Evolutionary conservation across 2,888 invertebrate genomes (phyloP).

Genomic region (Torymus tubicola): DNA sequence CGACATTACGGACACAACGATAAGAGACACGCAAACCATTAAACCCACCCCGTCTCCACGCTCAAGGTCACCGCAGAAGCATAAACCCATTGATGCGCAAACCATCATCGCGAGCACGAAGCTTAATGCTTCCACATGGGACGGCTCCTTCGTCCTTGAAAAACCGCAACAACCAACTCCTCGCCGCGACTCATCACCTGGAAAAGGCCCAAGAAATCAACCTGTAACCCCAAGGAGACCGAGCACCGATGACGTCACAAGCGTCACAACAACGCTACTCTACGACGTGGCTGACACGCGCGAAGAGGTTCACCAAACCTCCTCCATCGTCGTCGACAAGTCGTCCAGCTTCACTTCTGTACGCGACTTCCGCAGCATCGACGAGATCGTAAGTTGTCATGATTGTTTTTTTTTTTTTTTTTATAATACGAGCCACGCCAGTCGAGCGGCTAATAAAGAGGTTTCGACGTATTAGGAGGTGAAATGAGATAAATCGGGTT

Average conservation of each 20-base stretch:
- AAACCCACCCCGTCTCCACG: slow-evolving; percentile 25
- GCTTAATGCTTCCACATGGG: slow-evolving; percentile 75
- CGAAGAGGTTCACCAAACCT: slow-evolving; percentile 8
- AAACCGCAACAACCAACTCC: slow-evolving; percentile 67
- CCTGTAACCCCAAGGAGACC: slow-evolving; percentile 72
- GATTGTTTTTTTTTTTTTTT: background rate
- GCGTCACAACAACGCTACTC: slow-evolving; percentile 36
- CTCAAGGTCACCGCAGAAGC: slow-evolving; percentile 15
- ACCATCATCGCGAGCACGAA: slow-evolving; percentile 23
- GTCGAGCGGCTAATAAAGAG: background rate
- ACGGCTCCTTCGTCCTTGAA: slow-evolving; percentile 80
- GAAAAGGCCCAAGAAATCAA: slow-evolving; percentile 57
- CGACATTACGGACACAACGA: slow-evolving; percentile 1
- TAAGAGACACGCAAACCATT: slow-evolving; percentile 6
- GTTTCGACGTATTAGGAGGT: too few species aligned
- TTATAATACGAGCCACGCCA: background rate
- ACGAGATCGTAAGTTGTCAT: slow-evolving; percentile 48
- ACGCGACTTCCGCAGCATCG: slow-evolving; percentile 29
- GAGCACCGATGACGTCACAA: slow-evolving; percentile 67
- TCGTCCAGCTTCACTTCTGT: slow-evolving; percentile 44
- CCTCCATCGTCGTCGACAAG: slow-evolving; percentile 6
- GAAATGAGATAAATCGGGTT: too few species aligned
- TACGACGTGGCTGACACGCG: slow-evolving; percentile 57
- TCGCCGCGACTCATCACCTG: background rate
- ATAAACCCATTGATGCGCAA: background rate